These are phyloP conservation scores for Saccostrea glomerata DNA, from an alignment of 1,140 invertebrate species.

Conservation along the genomic window DNA sequence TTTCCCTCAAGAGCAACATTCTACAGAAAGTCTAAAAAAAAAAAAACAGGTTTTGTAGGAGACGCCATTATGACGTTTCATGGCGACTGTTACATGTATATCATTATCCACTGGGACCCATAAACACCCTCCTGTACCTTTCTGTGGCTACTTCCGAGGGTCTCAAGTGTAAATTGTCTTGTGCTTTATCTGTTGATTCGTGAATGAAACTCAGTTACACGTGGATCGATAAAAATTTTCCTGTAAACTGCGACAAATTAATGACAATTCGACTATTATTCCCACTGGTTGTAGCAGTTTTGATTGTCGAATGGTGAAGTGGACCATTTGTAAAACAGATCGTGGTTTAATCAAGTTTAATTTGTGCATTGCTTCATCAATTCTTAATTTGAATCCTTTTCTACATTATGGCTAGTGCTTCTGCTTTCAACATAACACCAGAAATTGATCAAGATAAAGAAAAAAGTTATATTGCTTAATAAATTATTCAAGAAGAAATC, in stretches of 20 bases:
- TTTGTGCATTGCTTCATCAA: conserved; percentile 26
- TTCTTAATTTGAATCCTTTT: background rate
- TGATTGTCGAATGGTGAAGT: background rate
- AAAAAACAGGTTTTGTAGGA: too few species aligned
- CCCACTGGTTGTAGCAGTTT: background rate
- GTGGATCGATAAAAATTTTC: background rate
- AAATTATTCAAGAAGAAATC: too few species aligned
- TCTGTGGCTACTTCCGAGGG: background rate
- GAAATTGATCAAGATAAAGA: too few species aligned
- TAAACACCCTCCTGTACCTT: background rate
- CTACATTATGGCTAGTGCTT: background rate
- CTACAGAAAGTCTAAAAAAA: too few species aligned
- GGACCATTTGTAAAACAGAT: background rate
- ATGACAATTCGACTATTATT: background rate
- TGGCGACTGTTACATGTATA: background rate
- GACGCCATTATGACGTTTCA: background rate
- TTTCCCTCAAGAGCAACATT: too few species aligned
- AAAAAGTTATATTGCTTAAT: too few species aligned
- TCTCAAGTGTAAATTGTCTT: conserved; percentile 7
- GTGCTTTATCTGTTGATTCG: background rate
- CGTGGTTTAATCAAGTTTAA: conserved; percentile 17
- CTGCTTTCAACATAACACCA: background rate
- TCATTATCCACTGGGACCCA: background rate
- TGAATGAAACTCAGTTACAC: conserved; percentile 1
- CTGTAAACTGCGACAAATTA: conserved; percentile 22